Base-by-base conservation (phyloP, 1,140 invertebrate species). In the Muscidifurax raptorellus region DNA sequence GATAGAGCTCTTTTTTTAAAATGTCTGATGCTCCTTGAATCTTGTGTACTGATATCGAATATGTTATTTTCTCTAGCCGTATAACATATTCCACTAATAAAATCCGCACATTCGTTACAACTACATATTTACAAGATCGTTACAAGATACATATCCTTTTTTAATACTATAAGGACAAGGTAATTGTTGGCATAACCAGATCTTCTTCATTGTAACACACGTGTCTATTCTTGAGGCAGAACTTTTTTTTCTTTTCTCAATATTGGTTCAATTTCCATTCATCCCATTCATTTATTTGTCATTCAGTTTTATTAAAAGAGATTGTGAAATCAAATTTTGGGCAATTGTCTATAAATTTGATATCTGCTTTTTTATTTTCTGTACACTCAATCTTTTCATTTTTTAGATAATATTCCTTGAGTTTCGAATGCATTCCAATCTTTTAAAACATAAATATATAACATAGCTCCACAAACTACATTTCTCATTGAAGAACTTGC, bases 361-460 rank as follows among this genome's bases (percentile, higher is more conserved):
- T 44, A 25, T 25, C 74, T 44, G n/a, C 7, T 44, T 36, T 75
- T n/a, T n/a, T 22, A 47, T 25, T 75, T 75, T 1, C 5, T 40
- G 4, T 18, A 75, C 9, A 22, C 7, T 44, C 40, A 44, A 47
- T 13, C n/a, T 7, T 28, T 44, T 44, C 4, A 75, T 75, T 25
- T 9, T 75, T 1, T 18, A 27, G 44, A 18, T n/a, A 44, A 75
- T 75, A 47, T 6, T 36, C 3, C 25, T 75, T 75, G 44, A 75
- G n/a, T 25, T 75, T 75, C 44, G 10, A 75, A 75, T 25, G 36
- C 30, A 44, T 75, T 75, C 74, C 74, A 75, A 44, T 75, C 40
- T 44, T 44, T 25, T 44, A 25, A 25, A 5, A 75, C 22, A 25
- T 75, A 75, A 75, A 75, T 47, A 28, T 75, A 75, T n/a, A 75